Conservation (phyloP, 2,797 vertebrate species). For the Arrhamphus sclerolepis region DNA sequence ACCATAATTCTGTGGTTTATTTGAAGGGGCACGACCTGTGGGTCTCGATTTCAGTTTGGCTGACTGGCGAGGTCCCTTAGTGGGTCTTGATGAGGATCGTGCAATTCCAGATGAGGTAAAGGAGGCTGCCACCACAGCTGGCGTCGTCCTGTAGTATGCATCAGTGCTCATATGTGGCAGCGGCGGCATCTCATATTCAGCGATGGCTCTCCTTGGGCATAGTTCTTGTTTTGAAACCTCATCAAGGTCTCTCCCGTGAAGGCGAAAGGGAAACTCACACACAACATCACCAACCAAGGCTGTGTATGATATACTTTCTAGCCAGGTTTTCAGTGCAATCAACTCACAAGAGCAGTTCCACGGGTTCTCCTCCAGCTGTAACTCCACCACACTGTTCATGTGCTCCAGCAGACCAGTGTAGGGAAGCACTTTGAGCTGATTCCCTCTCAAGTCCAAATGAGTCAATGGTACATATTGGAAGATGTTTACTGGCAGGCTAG, state of each 20-base stretch:
- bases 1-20: conserved; percentile 92
- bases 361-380: conserved; percentile 97
- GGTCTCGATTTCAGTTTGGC: conserved; percentile 90
- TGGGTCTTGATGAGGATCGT: conserved; percentile 88
- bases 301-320: conserved; percentile 95
- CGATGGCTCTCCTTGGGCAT: conserved; percentile 92
- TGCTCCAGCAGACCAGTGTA: conserved; percentile 95
- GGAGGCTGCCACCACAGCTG: conserved; percentile 85
- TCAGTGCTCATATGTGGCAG: conserved; percentile 89
- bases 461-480: conserved; percentile 95
- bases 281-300: conserved; percentile 95
- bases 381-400: conserved; percentile 94
- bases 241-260: conserved; percentile 94
- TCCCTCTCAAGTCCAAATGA: conserved; percentile 95
- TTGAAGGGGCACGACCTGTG: conserved; percentile 86
- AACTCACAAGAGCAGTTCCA: conserved; percentile 99
- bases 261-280: conserved; percentile 95
- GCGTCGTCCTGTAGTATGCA: conserved; percentile 89
- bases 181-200: conserved; percentile 93
- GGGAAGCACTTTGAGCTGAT: conserved; percentile 93
- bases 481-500: conserved; percentile 89
- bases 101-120: conserved; percentile 92
- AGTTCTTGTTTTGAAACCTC: conserved; percentile 97
- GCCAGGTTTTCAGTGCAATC: conserved; percentile 95
- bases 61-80: conserved; percentile 91